Evolutionary conservation across 1,140 invertebrate species (phyloP).

Genomic region (Drosophila ercepeae): DNA sequence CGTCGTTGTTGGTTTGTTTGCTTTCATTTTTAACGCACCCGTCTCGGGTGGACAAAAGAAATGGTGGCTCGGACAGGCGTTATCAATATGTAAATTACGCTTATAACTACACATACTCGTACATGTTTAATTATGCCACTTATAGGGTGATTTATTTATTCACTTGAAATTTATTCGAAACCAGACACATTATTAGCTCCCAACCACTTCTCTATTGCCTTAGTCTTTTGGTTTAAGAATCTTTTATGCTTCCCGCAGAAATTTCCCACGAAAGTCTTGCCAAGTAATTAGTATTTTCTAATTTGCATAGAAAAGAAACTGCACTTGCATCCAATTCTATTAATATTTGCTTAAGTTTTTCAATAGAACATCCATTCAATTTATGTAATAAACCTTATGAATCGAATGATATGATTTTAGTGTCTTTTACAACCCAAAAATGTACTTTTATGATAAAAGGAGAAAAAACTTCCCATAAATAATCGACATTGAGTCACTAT

Average conservation of each 20-base stretch:
- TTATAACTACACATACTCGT: conserved; percentile 3
- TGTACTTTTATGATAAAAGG: too few species aligned
- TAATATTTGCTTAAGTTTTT: not conserved
- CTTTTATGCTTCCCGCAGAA: conserved; percentile 12
- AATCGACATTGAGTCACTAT: not conserved
- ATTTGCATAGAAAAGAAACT: conserved; percentile 39
- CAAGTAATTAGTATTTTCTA: conserved; percentile 7
- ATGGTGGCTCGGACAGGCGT: conserved; percentile 2
- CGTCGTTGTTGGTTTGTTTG: conserved; percentile 20
- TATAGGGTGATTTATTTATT: conserved; percentile 1
- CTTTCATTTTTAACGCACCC: conserved; percentile 27
- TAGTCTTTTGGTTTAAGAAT: not conserved
- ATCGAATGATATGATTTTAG: too few species aligned
- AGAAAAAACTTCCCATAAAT: too few species aligned
- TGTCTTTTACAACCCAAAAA: too few species aligned
- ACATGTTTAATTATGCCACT: conserved; percentile 5
- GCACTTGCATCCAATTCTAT: not conserved
- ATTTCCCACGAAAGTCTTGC: conserved; percentile 28
- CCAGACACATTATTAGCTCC: not conserved
- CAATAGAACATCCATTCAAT: not conserved
- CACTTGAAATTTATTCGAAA: conserved; percentile 12
- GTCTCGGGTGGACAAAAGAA: conserved; percentile 18
- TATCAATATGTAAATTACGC: conserved; percentile 21
- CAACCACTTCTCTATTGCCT: not conserved
- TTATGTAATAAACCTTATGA: too few species aligned